Base-by-base conservation (phyloP, 2,888 invertebrate species). In the Caenorhabditis japonica region DNA sequence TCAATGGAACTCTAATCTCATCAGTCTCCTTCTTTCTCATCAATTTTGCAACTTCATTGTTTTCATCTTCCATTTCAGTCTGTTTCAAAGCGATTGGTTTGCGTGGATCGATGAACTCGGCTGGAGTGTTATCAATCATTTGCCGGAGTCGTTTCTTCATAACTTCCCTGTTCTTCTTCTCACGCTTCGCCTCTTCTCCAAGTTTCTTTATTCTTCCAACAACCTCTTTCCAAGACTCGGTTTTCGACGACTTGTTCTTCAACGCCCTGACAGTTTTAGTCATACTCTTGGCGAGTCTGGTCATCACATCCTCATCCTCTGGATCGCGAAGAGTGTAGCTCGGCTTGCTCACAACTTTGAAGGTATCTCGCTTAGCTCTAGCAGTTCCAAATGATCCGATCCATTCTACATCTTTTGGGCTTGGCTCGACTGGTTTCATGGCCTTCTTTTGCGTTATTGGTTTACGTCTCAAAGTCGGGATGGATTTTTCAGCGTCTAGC, bases 121-220 rank as follows among this genome's bases (percentile, higher is more conserved):
- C 55, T n/a, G 82, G 82, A 33, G 80, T 81, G 23, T 80, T 80
- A 41, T 79, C 75, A 60, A 82, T 82, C 77, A 80, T 78, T 27
- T 75, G 58, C 15, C 61, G 69, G 33, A 81, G 60, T 49, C 74
- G 66, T 41, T 75, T 69, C 49, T 79, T 76, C 77, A 79, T 62
- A 10, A 59, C 43, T 23, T 75, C 71, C 3, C 76, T 56, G 13
- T 68, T 59, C 47, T 74, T 76, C 51, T 79, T 77, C 49, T 75
- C 77, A 36, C 66, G 46, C 36, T 76, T 79, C 0, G 79, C 81
- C 41, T 58, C 46, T 33, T 77, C 76, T 46, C 76, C 77, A 10
- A 78, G 43, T 33, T 77, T 74, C 61, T 75, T 76, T 19, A 83
- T 60, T 49, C 76, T 46, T 21, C 60, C 51, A 3, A 82, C 36